Conservation (phyloP, 2,888 invertebrate species). For the Drosophila buzzatii region DNA sequence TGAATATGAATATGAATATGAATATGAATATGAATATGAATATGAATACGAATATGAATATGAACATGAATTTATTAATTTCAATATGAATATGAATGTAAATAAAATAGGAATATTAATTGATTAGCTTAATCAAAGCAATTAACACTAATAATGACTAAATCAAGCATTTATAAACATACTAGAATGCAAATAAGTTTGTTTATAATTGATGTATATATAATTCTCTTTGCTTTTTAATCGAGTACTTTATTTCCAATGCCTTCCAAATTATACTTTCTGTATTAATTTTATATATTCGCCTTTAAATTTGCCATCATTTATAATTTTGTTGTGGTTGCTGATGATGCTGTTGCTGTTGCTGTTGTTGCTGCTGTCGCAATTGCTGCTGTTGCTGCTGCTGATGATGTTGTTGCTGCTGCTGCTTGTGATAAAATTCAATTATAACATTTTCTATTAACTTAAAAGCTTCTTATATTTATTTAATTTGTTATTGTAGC, state of each 20-base stretch:
- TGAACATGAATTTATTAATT: not conserved
- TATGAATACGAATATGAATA: no score
- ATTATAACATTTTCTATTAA: slow-evolving; percentile 76
- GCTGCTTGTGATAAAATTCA: slow-evolving; percentile 57
- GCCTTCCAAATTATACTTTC: not conserved
- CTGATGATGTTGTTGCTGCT: not conserved
- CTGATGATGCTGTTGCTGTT: not conserved
- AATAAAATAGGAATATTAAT: no score
- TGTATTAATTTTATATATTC: slow-evolving; percentile 9
- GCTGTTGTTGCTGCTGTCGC: no score
- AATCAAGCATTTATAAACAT: no score
- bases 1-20: no score
- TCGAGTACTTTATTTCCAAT: not conserved
- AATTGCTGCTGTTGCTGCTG: not conserved
- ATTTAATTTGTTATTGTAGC: slow-evolving; percentile 76
- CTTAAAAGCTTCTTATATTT: slow-evolving; percentile 79
- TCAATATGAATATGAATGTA: not conserved
- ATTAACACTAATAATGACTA: no score
- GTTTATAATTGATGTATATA: not conserved
- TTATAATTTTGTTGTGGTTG: slow-evolving; percentile 29
- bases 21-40: no score
- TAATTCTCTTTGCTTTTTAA: slow-evolving; percentile 1
- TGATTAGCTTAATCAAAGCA: no score
- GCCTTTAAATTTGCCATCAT: slow-evolving; percentile 13
- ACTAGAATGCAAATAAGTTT: not conserved